Evolutionary conservation across 35 echinoderm and acorn worm genomes (phyloP).

Genomic region (Strongylocentrotus purpuratus): DNA sequence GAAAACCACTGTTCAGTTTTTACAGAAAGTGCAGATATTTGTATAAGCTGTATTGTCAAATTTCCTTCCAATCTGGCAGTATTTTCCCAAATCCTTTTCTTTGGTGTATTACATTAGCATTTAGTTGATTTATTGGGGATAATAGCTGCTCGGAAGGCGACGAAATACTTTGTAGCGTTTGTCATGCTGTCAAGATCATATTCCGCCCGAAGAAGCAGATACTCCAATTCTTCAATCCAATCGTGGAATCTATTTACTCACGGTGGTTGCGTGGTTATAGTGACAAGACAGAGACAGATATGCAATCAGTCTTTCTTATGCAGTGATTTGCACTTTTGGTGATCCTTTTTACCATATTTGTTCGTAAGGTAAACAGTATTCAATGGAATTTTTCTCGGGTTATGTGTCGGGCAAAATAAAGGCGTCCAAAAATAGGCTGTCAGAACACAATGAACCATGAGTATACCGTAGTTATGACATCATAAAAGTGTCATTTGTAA

Average conservation of each 20-base stretch:
- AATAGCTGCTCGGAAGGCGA: background rate
- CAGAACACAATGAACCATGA: background rate
- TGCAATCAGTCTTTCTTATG: background rate
- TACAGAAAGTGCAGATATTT: constrained; percentile 10
- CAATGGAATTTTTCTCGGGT: background rate
- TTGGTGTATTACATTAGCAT: background rate
- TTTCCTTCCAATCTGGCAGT: background rate
- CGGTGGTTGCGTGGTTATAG: background rate
- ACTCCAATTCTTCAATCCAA: background rate
- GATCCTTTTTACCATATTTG: background rate
- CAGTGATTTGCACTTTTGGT: background rate
- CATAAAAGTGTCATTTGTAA: background rate
- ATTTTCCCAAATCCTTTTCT: background rate
- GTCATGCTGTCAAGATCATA: background rate
- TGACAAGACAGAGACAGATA: background rate
- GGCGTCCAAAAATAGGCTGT: background rate
- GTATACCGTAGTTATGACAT: background rate
- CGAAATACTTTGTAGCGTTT: background rate
- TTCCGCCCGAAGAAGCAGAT: background rate
- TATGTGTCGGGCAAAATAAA: background rate
- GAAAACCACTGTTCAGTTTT: background rate
- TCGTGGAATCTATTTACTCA: background rate
- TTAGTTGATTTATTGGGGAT: background rate
- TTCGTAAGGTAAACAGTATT: background rate
- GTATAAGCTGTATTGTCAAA: background rate